These are phyloP conservation scores for Heliconius ismenius DNA, from an alignment of 2,888 invertebrate genomes.

Conservation along the genomic window DNA sequence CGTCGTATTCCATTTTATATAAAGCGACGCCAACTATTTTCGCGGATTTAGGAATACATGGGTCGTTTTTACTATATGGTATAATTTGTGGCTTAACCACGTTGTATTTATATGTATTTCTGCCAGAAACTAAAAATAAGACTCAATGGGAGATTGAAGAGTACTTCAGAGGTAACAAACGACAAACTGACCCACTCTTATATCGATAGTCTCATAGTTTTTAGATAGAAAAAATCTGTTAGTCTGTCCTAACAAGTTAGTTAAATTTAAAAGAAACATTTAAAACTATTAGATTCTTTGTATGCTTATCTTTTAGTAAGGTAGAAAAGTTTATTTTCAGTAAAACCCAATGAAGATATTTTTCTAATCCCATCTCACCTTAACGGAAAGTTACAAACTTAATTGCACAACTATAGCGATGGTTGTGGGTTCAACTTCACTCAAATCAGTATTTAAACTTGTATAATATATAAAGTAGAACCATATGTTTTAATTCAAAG, in stretches of 20 bases:
- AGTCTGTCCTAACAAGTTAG: no score
- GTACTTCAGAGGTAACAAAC: conserved; percentile 33
- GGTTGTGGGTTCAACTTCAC: no score
- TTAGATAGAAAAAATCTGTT: not conserved
- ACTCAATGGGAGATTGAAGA: conserved; percentile 51
- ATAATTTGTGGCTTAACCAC: conserved; percentile 45
- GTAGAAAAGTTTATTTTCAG: not conserved
- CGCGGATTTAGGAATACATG: conserved; percentile 52
- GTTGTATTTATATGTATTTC: conserved; percentile 43
- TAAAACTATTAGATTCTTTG: not conserved
- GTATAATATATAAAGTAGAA: no score
- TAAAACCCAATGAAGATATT: not conserved
- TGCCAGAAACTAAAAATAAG: conserved; percentile 53
- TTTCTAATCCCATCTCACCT: not conserved
- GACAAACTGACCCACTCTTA: not conserved
- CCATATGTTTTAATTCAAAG: no score
- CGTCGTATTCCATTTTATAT: conserved; percentile 54
- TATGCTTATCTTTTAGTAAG: not conserved
- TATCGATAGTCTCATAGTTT: not conserved
- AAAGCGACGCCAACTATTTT: conserved; percentile 60
- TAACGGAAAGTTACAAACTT: no score
- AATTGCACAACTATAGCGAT: no score
- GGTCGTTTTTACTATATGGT: conserved; percentile 54
- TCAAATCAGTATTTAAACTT: no score
- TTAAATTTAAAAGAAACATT: no score